Evolutionary conservation across 1,140 invertebrate species (phyloP), one percentile per base, ranked within the genome.

Genomic region (Phenacoccus solenopsis): DNA sequence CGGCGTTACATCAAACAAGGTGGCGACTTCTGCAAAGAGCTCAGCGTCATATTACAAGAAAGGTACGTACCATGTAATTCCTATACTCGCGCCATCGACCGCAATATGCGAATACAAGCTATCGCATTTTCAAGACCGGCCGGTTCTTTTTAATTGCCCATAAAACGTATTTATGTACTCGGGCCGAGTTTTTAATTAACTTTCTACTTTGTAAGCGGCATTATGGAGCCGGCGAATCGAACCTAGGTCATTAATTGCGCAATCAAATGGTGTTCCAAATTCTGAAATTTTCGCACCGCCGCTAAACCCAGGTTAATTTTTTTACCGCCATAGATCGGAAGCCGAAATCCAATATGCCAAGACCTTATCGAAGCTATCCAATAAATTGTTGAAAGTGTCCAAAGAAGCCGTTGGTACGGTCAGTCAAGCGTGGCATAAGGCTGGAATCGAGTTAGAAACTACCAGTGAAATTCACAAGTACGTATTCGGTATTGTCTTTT

Each of bases 1-100:
- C 84, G 93, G 70, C 86, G 90, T 73, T 93, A 93, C 77, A 88
- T 97, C 72, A 95, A 95, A 78, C 91, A 94, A 78, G 93, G 93
- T 21, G 90, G 90, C 59, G 94, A 97, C 78, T 94, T 96, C 76
- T 93, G 90, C 80, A 96, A 96, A 77, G 93, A 96, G 76, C 81
- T 97, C 25, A 85, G 91, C 0, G 80, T 85, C 38, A 91, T 96
- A 74, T 80, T 96, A 70, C 90, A 94, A 79, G 94, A 97, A 82
- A 90, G 93, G 93, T 94, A 81, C 80, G 75, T 70, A 32, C 13
- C 30, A 7, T 5, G 5, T 7, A 32, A 32, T 32, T 7, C 12
- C 13, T 49, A n/a, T n/a, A 32, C 13, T 32, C 30, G 30, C 13
- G 30, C 5, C 30, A 7, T 32, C 30, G 30, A n/a, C n/a, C n/a